phyloP scores from a whole-genome alignment of 2,113 vertebrate species.

The Leucoraja erinaceus region DNA sequence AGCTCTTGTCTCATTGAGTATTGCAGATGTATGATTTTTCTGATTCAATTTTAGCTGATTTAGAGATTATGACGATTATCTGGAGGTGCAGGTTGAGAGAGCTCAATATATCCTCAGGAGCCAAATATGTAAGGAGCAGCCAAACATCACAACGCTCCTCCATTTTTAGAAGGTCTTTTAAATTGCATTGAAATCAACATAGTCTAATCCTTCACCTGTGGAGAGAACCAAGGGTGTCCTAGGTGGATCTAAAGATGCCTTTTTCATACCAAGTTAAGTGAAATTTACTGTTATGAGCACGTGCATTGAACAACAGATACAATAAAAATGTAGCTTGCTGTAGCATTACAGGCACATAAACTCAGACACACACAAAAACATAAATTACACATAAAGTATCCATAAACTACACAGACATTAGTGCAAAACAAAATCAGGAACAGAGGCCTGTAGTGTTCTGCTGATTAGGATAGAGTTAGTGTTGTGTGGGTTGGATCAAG shows the following conservation, averaged over 20 bases:
- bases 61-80: background rate
- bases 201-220: background rate
- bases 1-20: conserved; percentile 70
- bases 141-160: background rate
- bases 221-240: background rate
- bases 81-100: background rate
- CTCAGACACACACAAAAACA: no score
- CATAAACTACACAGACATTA: no score
- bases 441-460: no score
- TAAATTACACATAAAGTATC: no score
- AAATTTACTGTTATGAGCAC: no score
- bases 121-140: background rate
- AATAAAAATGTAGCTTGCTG: no score
- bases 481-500: no score
- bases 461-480: no score
- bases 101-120: background rate
- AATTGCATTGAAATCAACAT: background rate
- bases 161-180: background rate
- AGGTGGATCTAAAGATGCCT: background rate
- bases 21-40: background rate
- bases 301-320: no score
- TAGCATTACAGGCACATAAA: no score
- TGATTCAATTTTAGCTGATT: background rate
- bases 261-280: no score
- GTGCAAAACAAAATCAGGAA: no score